Percentiles rank a stretch among this genome's conserved stretches.
Conservation (phyloP, 2,113 vertebrate genomes). For the Aramus guarauna region DNA sequence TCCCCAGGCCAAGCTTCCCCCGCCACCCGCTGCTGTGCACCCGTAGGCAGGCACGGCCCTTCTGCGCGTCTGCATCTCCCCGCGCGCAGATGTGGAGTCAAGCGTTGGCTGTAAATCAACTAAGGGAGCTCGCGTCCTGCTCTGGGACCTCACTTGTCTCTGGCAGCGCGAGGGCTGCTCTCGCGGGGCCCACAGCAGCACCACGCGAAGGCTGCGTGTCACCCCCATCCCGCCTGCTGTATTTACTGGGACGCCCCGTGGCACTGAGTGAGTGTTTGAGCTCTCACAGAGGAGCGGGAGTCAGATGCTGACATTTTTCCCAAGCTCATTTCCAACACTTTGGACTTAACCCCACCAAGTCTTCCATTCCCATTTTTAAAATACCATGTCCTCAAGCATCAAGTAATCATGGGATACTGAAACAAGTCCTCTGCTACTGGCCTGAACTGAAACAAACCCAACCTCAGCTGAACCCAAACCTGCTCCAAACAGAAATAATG, state of each 20-base stretch:
- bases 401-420: accelerated
- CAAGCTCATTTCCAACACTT: background rate
- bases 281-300: background rate
- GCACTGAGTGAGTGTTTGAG: background rate
- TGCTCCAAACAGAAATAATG: background rate
- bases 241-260: background rate
- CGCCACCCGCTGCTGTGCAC: background rate
- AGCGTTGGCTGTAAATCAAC: background rate
- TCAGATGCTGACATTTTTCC: background rate
- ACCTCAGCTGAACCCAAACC: background rate
- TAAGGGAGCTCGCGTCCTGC: background rate
- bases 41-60: accelerated
- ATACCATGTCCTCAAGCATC: accelerated
- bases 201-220: background rate
- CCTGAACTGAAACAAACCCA: background rate
- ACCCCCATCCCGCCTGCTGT: accelerated
- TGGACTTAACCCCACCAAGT: accelerated
- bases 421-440: background rate
- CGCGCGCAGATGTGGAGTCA: accelerated
- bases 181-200: accelerated
- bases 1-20: no score
- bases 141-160: no score
- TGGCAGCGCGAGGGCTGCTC: accelerated
- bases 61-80: background rate
- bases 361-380: background rate